These are phyloP conservation scores for Himalopsyche tibetana DNA, from an alignment of 2,888 invertebrate genomes.

Conservation along the genomic window DNA sequence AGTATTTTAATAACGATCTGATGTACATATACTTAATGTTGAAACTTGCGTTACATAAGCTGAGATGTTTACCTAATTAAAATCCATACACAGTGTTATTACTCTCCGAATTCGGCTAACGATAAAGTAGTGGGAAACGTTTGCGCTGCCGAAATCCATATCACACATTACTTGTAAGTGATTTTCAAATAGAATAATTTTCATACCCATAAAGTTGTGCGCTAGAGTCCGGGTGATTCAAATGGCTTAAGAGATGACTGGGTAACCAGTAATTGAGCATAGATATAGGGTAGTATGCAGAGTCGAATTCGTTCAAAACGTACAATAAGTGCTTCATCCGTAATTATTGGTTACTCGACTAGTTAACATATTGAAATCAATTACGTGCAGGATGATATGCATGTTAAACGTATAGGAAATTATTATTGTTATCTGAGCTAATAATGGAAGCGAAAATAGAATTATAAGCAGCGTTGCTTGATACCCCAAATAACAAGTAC, in stretches of 20 bases:
- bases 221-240: constrained; percentile 44
- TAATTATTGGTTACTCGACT: too few species aligned
- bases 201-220: constrained; percentile 59
- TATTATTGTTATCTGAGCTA: too few species aligned
- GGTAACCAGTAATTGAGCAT: constrained; percentile 60
- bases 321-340: too few species aligned
- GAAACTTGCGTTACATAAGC: too few species aligned
- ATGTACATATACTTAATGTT: too few species aligned
- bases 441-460: too few species aligned
- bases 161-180: constrained; percentile 56
- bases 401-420: too few species aligned
- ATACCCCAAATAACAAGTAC: too few species aligned
- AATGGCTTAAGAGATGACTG: constrained; percentile 55
- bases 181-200: constrained; percentile 63
- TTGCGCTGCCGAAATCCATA: background rate
- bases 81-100: background rate
- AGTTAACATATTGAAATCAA: too few species aligned
- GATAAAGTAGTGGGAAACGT: background rate
- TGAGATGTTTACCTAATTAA: background rate
- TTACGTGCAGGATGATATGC: too few species aligned
- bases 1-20: too few species aligned
- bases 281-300: constrained; percentile 47
- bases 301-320: background rate
- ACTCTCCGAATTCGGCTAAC: background rate
- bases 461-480: too few species aligned